Base-by-base conservation (phyloP, 2,888 invertebrate species). In the Drosophila testacea region DNA sequence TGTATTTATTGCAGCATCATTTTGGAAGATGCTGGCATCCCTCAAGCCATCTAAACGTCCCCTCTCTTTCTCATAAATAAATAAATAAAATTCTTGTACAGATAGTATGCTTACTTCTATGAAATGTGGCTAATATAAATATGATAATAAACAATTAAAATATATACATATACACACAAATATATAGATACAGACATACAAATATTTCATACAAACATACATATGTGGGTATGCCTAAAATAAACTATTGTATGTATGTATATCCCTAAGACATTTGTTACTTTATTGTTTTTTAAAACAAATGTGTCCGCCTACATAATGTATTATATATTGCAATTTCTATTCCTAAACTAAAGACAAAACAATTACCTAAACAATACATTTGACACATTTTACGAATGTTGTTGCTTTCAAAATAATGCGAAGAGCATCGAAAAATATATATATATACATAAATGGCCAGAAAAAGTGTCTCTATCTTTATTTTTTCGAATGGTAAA, bases 71-170 rank as follows among this genome's bases (percentile, higher is more conserved):
- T 51, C 50, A 48, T 38, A 56, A 50, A 47, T 60, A 51, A 22
- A 22, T 22, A 22, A 50, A 47, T 60, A 48, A 51, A 60, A 67
- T 69, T 83, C 84, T 83, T 84, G 83, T 84, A 84, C 83, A 84
- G 89, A 72, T 83, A 83, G 78, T 70, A 77, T 83, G 83, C 83
- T 84, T 84, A 84, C 71, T 77, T 89, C 84, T 81, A 81, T 77
- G 83, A 77, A 80, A 81, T 77, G 81, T 88, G 89, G 89, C 89
- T 86, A 83, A 61, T 72, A 83, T 73, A 83, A 77, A 82, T 85
- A 79, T 63, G 76, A 79, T 79, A 79, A 77, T 77, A 77, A 77
- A 79, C 67, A 61, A 69, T 22, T 22, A 22, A 22, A 2, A 22
- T 63, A 71, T 70, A 77, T 38, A 64, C 46, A 65, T 51, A 67